These are phyloP conservation scores for Melanostoma scalare DNA, from an alignment of 2,888 invertebrate genomes.

Conservation along the genomic window DNA sequence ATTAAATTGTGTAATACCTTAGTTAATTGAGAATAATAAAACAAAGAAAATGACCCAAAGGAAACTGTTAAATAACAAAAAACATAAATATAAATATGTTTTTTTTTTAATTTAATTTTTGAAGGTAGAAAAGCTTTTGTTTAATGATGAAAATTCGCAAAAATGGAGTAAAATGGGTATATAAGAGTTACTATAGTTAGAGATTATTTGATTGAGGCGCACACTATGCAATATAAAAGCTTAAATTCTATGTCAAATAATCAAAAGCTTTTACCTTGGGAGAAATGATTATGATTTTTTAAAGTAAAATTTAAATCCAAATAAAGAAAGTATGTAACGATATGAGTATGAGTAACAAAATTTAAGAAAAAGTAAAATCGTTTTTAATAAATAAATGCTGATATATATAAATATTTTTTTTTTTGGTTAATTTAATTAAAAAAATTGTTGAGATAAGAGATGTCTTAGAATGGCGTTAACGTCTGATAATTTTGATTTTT, in stretches of 20 bases:
- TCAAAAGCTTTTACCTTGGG: conserved; percentile 72
- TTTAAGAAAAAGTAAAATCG: conserved; percentile 20
- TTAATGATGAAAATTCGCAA: conserved; percentile 48
- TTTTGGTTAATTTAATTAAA: too few relatives aligned
- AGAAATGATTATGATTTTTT: conserved; percentile 64
- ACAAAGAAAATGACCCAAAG: conserved; percentile 12
- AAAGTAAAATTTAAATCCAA: conserved; percentile 9
- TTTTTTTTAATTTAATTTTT: conserved; percentile 39
- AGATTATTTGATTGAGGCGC: conserved; percentile 40
- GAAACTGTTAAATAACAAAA: conserved; percentile 17
- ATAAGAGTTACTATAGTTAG: conserved; percentile 20
- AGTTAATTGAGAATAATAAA: conserved; percentile 22
- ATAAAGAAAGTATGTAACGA: conserved; percentile 37
- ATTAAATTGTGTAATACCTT: background rate
- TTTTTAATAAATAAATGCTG: conserved; percentile 24
- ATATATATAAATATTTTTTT: background rate
- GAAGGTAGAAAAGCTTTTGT: conserved; percentile 71
- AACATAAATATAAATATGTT: background rate
- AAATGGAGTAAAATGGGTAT: conserved; percentile 30
- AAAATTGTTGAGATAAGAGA: too few relatives aligned
- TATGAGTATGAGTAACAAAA: conserved; percentile 55
- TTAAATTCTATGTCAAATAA: conserved; percentile 56
- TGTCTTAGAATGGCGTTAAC: background rate
- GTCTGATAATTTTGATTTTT: conserved; percentile 12
- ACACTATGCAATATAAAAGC: conserved; percentile 61